Conservation (phyloP, 2,888 invertebrate genomes). For the Heteromyza rotundicornis region DNA sequence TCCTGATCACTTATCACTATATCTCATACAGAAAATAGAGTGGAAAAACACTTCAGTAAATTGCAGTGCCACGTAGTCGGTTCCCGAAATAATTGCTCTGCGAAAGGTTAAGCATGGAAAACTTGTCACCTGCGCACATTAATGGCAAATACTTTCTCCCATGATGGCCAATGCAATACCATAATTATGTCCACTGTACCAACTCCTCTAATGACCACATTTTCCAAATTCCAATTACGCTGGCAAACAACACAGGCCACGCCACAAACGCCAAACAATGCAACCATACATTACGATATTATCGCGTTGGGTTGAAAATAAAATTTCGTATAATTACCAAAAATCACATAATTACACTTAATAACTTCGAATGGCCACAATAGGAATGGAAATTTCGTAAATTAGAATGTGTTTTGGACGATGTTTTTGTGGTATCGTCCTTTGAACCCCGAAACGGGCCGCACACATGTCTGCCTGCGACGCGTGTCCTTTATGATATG, state of each 20-base stretch:
- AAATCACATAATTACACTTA: constrained; percentile 33
- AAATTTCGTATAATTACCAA: constrained; percentile 25
- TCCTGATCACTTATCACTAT: no score
- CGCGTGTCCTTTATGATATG: no score
- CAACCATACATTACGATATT: background rate
- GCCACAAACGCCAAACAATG: background rate
- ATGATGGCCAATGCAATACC: background rate
- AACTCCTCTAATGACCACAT: background rate
- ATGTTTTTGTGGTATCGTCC: background rate
- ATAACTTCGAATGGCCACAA: constrained; percentile 10
- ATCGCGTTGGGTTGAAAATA: no score
- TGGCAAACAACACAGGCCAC: no score
- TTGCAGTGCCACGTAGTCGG: no score
- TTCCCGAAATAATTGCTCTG: no score
- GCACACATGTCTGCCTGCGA: background rate
- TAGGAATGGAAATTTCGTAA: background rate
- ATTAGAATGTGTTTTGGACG: background rate
- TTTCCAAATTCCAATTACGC: background rate
- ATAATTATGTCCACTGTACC: background rate
- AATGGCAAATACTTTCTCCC: background rate
- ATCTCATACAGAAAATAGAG: no score
- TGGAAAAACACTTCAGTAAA: no score
- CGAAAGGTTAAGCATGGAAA: no score
- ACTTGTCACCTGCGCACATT: background rate
- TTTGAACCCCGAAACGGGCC: background rate